These are phyloP conservation scores for Pterocles orientalis DNA, from an alignment of 2,113 vertebrate genomes.

Conservation along the genomic window DNA sequence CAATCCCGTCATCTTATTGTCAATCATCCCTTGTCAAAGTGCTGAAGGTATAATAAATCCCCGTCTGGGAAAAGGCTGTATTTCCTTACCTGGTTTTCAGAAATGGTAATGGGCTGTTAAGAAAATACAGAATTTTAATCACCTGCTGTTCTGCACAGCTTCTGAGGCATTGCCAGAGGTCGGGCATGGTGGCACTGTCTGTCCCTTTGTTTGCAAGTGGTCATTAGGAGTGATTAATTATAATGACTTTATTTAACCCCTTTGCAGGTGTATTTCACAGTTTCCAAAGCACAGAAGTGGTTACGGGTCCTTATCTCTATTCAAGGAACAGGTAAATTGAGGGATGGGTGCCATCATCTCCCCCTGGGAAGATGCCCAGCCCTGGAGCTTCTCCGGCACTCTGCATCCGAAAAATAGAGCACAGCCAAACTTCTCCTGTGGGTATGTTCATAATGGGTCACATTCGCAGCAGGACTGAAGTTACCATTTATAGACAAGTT, in stretches of 20 bases:
- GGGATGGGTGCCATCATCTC: neutral
- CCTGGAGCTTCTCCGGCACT: neutral
- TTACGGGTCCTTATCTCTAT: rapidly evolving
- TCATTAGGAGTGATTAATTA: neutral
- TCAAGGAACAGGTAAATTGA: neutral
- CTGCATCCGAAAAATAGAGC: neutral
- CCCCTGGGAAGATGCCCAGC: neutral
- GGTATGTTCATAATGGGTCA: neutral
- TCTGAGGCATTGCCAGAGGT: neutral
- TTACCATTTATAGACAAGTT: neutral
- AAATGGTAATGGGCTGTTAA: neutral
- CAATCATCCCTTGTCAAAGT: neutral
- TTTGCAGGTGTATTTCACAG: neutral
- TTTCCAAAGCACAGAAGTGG: neutral
- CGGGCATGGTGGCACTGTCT: neutral
- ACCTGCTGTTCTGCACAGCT: neutral
- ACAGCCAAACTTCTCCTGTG: neutral
- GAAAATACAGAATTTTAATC: neutral
- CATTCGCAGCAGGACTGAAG: neutral
- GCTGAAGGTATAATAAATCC: neutral
- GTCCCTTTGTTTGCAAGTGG: neutral
- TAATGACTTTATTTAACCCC: neutral
- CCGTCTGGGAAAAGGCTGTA: neutral
- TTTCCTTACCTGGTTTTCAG: neutral
- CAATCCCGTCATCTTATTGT: neutral